Evolutionary conservation across 2,113 vertebrate species (phyloP), one percentile per base, ranked within the genome.

Genomic region (Oreotragus oreotragus): DNA sequence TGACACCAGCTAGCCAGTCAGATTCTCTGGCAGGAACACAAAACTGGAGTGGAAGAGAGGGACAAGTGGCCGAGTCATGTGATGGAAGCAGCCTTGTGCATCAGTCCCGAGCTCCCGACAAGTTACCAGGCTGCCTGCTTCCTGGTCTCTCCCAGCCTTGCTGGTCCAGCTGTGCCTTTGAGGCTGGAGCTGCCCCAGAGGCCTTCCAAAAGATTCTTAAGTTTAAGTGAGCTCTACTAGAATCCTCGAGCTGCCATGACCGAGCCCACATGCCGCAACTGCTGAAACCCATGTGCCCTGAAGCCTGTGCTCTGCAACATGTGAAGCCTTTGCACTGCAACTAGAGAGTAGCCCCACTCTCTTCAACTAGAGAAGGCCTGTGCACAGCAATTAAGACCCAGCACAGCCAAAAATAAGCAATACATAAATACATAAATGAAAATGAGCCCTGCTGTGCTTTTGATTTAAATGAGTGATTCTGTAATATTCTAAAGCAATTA

Each of bases 31-130:
- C 28, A 47, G 30, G 30, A 47, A 33, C 13, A 25, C 16, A 15
- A n/a, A 57, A n/a, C 51, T 4, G 7, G 21, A 47, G 12, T 3
- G 21, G 83, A 30, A 3, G 6, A 25, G 70, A 53, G 70, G 43
- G 70, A 51, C 64, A 2, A 17, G 64, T 5, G 66, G 33, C 57
- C 14, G 15, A 66, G 10, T n/a, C 33, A 7, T 2, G 5, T 33
- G 83, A 25, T 2, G 13, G 43, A 30, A 30, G 7, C 53, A 47
- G 58, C 39, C 79, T 55, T 10, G n/a, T 1, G 33, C 27, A 16
- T 51, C 0, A 2, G 13, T 36, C 15, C 60, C 2, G 1, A 39
- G 17, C 76, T 21, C 15, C 79, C 3, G 8, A 7, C 27, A 7
- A 33, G 43, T 8, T 0, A 3, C 70, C 33, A 15, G 83, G 39